Conservation (phyloP, 2,888 invertebrate genomes). For the Dugesia japonica region DNA sequence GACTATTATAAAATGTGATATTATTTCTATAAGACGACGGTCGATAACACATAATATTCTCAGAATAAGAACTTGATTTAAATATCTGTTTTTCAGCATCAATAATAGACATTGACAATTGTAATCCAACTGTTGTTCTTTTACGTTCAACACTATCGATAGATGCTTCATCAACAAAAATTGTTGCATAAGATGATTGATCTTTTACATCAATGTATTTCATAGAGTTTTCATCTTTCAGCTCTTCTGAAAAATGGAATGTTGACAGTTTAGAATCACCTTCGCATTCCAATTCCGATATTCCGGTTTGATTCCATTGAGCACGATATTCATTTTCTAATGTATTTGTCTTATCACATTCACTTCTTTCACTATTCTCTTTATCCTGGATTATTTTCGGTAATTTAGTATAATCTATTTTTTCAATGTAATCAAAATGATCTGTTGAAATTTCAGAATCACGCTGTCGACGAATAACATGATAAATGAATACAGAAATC, state of each 20-base stretch:
- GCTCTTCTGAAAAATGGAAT: background rate
- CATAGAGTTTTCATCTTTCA: background rate
- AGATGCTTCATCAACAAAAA: conserved; percentile 3
- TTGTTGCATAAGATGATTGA: background rate
- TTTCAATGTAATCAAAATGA: background rate
- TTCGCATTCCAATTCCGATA: background rate
- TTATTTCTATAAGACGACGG: background rate
- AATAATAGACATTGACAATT: background rate
- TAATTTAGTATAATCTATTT: background rate
- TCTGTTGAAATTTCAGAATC: background rate
- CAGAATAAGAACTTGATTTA: background rate
- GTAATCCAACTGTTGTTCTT: background rate
- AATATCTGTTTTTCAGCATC: background rate
- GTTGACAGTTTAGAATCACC: background rate
- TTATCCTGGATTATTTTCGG: background rate
- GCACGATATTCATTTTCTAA: background rate
- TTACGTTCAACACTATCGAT: background rate
- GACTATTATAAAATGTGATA: background rate
- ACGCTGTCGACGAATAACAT: background rate
- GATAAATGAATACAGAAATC: background rate
- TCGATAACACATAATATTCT: background rate
- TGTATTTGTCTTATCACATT: background rate
- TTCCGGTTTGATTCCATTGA: background rate
- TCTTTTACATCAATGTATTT: background rate
- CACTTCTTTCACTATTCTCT: background rate